Evolutionary conservation across 2,113 vertebrate genomes (phyloP).

Genomic region (Plestiodon gilberti): DNA sequence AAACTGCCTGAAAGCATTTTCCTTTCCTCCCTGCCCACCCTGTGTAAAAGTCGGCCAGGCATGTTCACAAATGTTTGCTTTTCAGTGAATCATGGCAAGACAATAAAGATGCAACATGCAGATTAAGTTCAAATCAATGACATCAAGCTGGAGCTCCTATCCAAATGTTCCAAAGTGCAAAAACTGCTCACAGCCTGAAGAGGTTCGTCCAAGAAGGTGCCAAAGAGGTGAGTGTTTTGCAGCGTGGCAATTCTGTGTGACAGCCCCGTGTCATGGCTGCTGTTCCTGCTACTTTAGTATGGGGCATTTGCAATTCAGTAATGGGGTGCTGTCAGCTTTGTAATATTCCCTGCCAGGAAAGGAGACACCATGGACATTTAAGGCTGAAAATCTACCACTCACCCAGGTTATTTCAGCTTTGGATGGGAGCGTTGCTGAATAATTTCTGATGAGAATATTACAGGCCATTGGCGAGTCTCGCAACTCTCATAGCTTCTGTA

Average conservation of each 20-base stretch:
- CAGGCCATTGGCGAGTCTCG: not conserved
- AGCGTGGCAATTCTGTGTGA: slow-evolving; percentile 28
- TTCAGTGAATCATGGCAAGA: slow-evolving; percentile 88
- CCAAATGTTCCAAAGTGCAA: slow-evolving; percentile 80
- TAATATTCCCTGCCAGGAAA: slow-evolving; percentile 27
- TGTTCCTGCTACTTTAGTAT: slow-evolving; percentile 52
- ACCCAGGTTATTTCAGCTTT: not conserved
- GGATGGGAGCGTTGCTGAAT: not conserved
- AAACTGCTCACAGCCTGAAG: slow-evolving; percentile 76
- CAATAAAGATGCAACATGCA: slow-evolving; percentile 75
- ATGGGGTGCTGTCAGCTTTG: slow-evolving; percentile 10
- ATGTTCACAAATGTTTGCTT: slow-evolving; percentile 86
- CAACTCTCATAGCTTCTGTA: rapidly evolving
- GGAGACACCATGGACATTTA: not conserved
- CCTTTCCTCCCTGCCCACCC: slow-evolving; percentile 57
- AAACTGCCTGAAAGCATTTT: slow-evolving; percentile 62
- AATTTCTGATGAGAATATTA: not conserved
- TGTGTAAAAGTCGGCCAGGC: slow-evolving; percentile 76
- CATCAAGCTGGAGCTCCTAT: slow-evolving; percentile 64
- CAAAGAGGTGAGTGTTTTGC: slow-evolving; percentile 30
- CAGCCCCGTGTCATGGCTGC: slow-evolving; percentile 27
- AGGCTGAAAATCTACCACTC: not conserved
- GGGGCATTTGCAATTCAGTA: slow-evolving; percentile 20
- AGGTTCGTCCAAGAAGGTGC: slow-evolving; percentile 73
- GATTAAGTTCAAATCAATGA: slow-evolving; percentile 85